Percentiles rank a stretch among this genome's conserved stretches.
Conservation (phyloP, 1,140 invertebrate species). For the Drosophila punjabiensis region DNA sequence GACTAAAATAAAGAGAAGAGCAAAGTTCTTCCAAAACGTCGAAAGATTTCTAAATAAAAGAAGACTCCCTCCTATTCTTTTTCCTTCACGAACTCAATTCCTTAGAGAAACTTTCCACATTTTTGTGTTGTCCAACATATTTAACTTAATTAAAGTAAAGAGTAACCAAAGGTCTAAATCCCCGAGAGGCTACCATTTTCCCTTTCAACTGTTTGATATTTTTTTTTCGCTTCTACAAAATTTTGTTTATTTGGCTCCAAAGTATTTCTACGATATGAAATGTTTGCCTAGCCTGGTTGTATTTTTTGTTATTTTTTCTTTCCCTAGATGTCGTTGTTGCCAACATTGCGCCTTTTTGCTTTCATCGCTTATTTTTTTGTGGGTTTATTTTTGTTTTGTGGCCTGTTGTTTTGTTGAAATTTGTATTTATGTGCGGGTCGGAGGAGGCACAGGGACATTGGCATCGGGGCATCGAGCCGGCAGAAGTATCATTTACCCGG, state of each 20-base stretch:
- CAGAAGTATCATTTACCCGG: slow-evolving; percentile 70
- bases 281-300: slow-evolving; percentile 52
- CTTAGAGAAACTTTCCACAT: not conserved
- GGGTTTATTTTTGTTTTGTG: slow-evolving; percentile 58
- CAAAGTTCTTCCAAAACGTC: too few species aligned
- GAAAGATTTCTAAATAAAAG: too few species aligned
- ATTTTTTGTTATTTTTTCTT: slow-evolving; percentile 12
- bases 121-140: not conserved
- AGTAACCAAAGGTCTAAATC: slow-evolving; percentile 29
- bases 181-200: slow-evolving; percentile 20
- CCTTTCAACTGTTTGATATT: slow-evolving; percentile 46
- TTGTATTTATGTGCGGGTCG: slow-evolving; percentile 74
- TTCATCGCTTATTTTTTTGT: slow-evolving; percentile 66
- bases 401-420: slow-evolving; percentile 74
- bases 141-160: slow-evolving; percentile 14
- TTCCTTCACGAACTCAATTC: not conserved
- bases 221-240: slow-evolving; percentile 35
- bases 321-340: slow-evolving; percentile 42
- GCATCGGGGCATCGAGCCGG: slow-evolving; percentile 44
- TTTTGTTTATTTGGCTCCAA: slow-evolving; percentile 73
- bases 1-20: not conserved
- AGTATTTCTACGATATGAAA: slow-evolving; percentile 76
- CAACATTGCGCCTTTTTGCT: slow-evolving; percentile 71
- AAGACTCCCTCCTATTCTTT: too few species aligned
- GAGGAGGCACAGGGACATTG: slow-evolving; percentile 61